Base-by-base conservation (phyloP, 1,140 invertebrate genomes). In the Anoplolepis gracilipes region DNA sequence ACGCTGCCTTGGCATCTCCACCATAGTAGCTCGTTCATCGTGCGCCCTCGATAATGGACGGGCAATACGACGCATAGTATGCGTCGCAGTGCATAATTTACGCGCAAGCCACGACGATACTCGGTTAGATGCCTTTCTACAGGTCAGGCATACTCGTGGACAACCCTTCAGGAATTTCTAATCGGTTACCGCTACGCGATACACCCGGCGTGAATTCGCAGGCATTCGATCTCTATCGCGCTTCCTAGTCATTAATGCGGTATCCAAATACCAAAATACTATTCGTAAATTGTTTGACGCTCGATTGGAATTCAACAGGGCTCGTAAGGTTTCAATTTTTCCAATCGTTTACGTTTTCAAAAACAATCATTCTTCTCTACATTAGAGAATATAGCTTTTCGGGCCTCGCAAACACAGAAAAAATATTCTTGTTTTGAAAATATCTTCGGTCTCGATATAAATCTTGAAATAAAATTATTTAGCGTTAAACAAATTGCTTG, bases 151-250 rank as follows among this genome's bases (percentile, higher is more conserved):
- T 82, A 53, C 64, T 72, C 57, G 22, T 28, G 49, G 39, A 77
- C 76, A 75, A 89, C 64, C 81, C 75, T 87, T 88, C 30, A 62
- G 88, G 88, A 90, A 90, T 89, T 90, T 89, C 88, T 76, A 87
- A 89, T 85, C 62, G 67, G 75, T 55, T 30, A 46, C 19, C 25
- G 22, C 36, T 55, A 39, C 11, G 28, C 25, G n/a, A 39, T 28
- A 72, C 53, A 62, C 65, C 67, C 69, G 78, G 67, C 25, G 65
- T 42, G 25, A 72, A 81, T 81, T 72, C 25, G n/a, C 53, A 53
- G 30, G 62, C 62, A 39, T 72, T 16, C 42, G 30, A 49, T 65
- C 30, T 67, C n/a, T 25, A 36, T 33, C 69, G 42, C 30, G 25
- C n/a, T 33, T 22, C 30, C 10, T 30, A 72, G 62, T 72, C 72